phyloP scores from a whole-genome alignment of 2,888 invertebrate species.

The Rambutsinella grinnellia region DNA sequence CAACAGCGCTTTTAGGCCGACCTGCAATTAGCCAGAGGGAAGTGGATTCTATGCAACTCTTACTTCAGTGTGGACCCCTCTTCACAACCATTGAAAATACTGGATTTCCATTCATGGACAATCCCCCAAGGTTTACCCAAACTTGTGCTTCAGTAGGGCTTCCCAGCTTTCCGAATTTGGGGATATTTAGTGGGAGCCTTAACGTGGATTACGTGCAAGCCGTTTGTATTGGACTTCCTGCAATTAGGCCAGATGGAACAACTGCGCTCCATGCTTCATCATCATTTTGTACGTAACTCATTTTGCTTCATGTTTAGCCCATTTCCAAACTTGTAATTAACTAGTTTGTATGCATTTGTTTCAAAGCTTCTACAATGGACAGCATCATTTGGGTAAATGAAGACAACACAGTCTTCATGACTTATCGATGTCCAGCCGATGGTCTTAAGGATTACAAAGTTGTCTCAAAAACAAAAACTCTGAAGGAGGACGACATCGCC shows the following conservation, averaged over 20 bases:
- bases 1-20: constrained; percentile 32
- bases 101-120: constrained; percentile 24
- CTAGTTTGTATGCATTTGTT: too few species aligned
- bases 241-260: constrained; percentile 29
- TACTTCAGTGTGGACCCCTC: constrained; percentile 21
- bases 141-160: constrained; percentile 22
- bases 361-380: constrained; percentile 31
- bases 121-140: constrained; percentile 32
- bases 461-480: constrained; percentile 30
- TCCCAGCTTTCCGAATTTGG: constrained; percentile 33
- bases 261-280: constrained; percentile 18
- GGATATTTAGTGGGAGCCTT: background rate
- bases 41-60: constrained; percentile 34
- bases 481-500: background rate
- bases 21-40: constrained; percentile 27
- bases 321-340: too few species aligned
- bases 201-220: constrained; percentile 44
- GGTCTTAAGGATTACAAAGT: constrained; percentile 43
- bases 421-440: constrained; percentile 33
- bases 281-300: constrained; percentile 29
- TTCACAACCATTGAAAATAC: constrained; percentile 34
- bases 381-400: constrained; percentile 42
- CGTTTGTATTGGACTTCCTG: constrained; percentile 31
- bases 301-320: too few species aligned
- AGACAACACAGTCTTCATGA: constrained; percentile 16